Percentiles rank a stretch among this genome's conserved stretches.
Evolutionary conservation across 2,888 invertebrate species (phyloP).

Genomic region (Rhabditoides inermis): DNA sequence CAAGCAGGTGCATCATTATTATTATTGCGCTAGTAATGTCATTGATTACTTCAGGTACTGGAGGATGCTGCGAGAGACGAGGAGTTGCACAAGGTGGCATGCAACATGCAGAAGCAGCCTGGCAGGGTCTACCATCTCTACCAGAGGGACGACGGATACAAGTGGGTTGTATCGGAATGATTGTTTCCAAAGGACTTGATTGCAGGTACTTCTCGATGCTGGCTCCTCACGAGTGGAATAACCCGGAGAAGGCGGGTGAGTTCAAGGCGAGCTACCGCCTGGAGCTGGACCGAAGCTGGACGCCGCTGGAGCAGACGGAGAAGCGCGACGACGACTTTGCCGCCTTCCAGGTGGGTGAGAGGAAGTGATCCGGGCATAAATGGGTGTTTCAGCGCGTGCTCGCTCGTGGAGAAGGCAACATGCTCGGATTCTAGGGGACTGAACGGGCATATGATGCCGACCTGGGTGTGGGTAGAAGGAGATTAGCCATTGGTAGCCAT

Average conservation of each 20-base stretch:
- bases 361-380: too few relatives aligned
- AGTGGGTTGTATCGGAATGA: conserved; percentile 23
- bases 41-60: conserved; percentile 25
- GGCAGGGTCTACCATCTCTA: conserved; percentile 69
- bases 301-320: conserved; percentile 47
- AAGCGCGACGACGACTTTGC: conserved; percentile 5
- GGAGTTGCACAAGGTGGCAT: conserved; percentile 65
- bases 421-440: too few relatives aligned
- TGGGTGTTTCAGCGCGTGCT: too few relatives aligned
- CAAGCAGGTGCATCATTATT: neutral
- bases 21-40: conserved; percentile 1
- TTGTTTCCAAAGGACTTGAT: neutral
- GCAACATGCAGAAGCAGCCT: conserved; percentile 68
- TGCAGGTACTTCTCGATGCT: conserved; percentile 66
- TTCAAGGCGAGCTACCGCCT: conserved; percentile 65
- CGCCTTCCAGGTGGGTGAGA: too few relatives aligned
- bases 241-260: conserved; percentile 59
- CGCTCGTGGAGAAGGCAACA: too few relatives aligned
- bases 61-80: conserved; percentile 61
- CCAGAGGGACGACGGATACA: conserved; percentile 62
- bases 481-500: too few relatives aligned
- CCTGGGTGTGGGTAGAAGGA: too few relatives aligned
- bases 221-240: conserved; percentile 70
- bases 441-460: too few relatives aligned
- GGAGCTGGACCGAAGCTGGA: conserved; percentile 68